phyloP scores from a whole-genome alignment of 2,797 vertebrate genomes.

The Coranthus polyacanthus region DNA sequence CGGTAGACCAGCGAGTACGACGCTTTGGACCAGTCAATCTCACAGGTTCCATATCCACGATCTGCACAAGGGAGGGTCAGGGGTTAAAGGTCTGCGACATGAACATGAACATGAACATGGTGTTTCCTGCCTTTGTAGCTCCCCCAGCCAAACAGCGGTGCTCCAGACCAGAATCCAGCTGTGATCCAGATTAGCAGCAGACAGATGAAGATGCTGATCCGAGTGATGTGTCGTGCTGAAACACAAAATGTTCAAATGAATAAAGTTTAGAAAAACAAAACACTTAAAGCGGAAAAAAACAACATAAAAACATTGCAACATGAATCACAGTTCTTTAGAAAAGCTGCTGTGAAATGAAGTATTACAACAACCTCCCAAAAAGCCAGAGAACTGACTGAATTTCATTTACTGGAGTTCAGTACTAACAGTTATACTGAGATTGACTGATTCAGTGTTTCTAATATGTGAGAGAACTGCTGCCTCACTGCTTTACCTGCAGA shows the following conservation, averaged over 20 bases:
- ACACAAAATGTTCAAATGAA: background rate
- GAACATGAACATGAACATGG: too few relatives aligned
- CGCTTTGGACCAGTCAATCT: slow-evolving; percentile 89
- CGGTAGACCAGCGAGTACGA: slow-evolving; percentile 84
- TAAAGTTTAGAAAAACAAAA: background rate
- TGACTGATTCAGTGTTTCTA: too few relatives aligned
- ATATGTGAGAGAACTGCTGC: too few relatives aligned
- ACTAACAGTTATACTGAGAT: too few relatives aligned
- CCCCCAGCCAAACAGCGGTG: slow-evolving; percentile 89
- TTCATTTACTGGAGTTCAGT: too few relatives aligned
- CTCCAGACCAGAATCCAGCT: slow-evolving; percentile 88
- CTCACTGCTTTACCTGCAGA: too few relatives aligned
- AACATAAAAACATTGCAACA: too few relatives aligned
- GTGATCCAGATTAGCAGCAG: slow-evolving; percentile 86
- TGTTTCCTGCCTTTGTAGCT: slow-evolving; percentile 85
- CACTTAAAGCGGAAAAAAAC: too few relatives aligned
- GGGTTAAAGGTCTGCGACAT: background rate
- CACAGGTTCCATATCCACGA: slow-evolving; percentile 86
- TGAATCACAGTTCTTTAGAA: too few relatives aligned
- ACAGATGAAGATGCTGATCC: slow-evolving; percentile 74
- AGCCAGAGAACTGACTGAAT: too few relatives aligned
- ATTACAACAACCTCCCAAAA: too few relatives aligned
- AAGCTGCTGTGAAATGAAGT: too few relatives aligned
- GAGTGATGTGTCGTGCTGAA: slow-evolving; percentile 84
- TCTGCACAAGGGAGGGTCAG: slow-evolving; percentile 65